These are phyloP conservation scores for Seriola quinqueradiata DNA, from an alignment of 2,113 vertebrate genomes.

Conservation along the genomic window DNA sequence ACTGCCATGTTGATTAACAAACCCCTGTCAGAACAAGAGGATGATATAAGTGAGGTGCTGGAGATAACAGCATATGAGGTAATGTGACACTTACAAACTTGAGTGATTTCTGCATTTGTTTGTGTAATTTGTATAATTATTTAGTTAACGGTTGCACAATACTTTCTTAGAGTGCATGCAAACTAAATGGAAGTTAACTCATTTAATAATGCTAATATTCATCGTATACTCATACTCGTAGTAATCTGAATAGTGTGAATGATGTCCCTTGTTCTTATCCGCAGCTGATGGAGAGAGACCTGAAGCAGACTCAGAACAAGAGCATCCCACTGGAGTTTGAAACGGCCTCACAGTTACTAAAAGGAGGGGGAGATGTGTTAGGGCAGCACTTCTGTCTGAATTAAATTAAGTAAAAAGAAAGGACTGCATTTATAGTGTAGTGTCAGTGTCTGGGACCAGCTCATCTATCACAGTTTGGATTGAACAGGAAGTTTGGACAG, in stretches of 20 bases:
- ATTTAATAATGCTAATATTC: background rate
- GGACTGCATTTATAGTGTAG: background rate
- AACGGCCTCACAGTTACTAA: conserved; percentile 85
- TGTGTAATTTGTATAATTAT: background rate
- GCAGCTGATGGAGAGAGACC: conserved; percentile 92
- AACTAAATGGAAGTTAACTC: background rate
- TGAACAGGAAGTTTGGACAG: background rate
- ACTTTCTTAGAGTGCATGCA: background rate
- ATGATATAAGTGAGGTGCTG: conserved; percentile 87
- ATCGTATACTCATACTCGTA: too few relatives aligned
- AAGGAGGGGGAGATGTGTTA: conserved; percentile 83
- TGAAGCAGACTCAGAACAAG: conserved; percentile 84
- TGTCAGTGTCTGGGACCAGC: background rate
- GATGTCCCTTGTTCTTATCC: conserved; percentile 4
- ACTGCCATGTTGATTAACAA: conserved; percentile 88
- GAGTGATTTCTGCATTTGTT: background rate
- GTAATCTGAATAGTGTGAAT: background rate
- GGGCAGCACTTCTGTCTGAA: conserved; percentile 88
- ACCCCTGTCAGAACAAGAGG: conserved; percentile 84
- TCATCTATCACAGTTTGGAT: background rate
- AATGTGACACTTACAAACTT: background rate
- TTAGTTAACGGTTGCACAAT: background rate
- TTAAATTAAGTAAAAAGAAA: conserved; percentile 51
- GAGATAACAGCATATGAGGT: conserved; percentile 91
- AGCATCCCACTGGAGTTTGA: conserved; percentile 91